A percentile compares a stretch with the other conserved stretches of the same genome.
Conservation (phyloP, 2,797 vertebrate genomes). For the Tokudaia tokunoshimensis region DNA sequence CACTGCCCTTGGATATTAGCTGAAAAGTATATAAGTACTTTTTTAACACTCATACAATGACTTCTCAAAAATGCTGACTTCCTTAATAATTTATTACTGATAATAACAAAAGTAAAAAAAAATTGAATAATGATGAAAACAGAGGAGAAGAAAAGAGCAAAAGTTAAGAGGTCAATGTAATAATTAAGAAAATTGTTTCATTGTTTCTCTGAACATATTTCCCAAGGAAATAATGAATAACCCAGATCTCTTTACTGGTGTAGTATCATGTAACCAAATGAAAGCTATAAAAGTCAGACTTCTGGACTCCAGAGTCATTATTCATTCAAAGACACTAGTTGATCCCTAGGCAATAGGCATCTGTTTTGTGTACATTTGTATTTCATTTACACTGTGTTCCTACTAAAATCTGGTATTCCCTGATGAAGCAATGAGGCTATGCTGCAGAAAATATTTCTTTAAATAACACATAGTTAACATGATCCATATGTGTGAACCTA, state of each 20-base stretch:
- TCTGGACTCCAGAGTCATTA: background rate
- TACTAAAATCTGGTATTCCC: background rate
- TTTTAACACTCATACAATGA: background rate
- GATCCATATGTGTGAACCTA: background rate
- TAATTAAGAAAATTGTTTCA: background rate
- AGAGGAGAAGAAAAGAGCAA: background rate
- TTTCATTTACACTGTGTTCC: background rate
- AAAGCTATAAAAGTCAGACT: background rate
- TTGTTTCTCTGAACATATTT: background rate
- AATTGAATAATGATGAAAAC: background rate
- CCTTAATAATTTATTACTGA: too few relatives aligned
- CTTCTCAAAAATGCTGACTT: background rate
- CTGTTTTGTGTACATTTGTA: background rate
- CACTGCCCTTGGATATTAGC: background rate
- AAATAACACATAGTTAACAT: background rate
- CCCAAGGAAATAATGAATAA: background rate
- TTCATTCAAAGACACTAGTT: background rate
- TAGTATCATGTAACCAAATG: background rate
- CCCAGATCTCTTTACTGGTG: accelerated
- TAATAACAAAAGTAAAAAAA: background rate
- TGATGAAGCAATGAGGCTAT: background rate
- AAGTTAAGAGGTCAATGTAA: background rate
- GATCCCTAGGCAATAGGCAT: background rate
- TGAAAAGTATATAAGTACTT: background rate
- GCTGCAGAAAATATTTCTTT: background rate